A percentile compares a stretch with the other conserved stretches of the same genome.
Conservation (phyloP, 1,140 invertebrate genomes). For the Drosophila pallidifrons region DNA sequence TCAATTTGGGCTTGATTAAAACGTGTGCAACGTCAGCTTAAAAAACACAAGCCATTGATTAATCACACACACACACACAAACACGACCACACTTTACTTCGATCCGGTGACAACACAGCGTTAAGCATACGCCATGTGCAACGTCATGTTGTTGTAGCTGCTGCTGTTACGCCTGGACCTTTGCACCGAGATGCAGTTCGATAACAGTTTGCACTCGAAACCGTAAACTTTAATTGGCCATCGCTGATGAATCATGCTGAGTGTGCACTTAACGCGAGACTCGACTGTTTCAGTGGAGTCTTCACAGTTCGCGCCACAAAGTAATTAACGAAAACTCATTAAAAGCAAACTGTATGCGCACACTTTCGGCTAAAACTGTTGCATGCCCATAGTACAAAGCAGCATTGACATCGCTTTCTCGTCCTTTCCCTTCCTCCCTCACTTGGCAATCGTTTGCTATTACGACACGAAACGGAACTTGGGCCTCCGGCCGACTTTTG, state of each 20-base stretch:
- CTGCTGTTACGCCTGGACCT: neutral
- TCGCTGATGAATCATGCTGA: conserved; percentile 8
- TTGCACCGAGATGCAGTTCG: conserved; percentile 1
- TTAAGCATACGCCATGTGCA: neutral
- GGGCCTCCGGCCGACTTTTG: conserved; percentile 31
- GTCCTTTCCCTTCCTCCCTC: neutral
- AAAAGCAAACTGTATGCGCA: conserved; percentile 25
- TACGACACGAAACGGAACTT: conserved; percentile 24
- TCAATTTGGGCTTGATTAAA: neutral
- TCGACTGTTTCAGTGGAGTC: conserved; percentile 18
- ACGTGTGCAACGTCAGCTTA: neutral
- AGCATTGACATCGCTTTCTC: neutral
- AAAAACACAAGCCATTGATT: neutral
- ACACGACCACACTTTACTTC: neutral
- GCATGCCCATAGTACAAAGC: conserved; percentile 52
- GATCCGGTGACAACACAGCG: neutral
- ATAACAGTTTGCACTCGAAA: conserved; percentile 30
- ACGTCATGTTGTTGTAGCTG: neutral
- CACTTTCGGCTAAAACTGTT: conserved; percentile 60
- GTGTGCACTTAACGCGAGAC: neutral
- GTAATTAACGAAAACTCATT: conserved; percentile 68
- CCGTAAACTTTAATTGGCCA: conserved; percentile 36
- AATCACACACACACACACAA: neutral
- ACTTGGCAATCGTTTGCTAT: conserved; percentile 33
- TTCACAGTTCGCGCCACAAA: conserved; percentile 2